Base-by-base conservation (phyloP, 2,888 invertebrate species). In the Meteorus cinctellus region DNA sequence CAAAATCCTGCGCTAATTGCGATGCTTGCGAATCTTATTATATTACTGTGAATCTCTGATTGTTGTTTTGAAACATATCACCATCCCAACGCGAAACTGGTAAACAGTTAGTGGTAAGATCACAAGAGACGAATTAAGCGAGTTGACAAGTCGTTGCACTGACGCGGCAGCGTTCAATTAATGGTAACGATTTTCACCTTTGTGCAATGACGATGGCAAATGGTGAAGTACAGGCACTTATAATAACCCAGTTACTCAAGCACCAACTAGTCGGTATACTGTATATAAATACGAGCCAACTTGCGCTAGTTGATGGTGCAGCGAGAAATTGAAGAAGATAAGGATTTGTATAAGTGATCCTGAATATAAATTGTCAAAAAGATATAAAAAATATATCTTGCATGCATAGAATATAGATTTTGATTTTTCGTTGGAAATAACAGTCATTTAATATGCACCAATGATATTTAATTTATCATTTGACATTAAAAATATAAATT, bases 181-280 rank as follows among this genome's bases (percentile, higher is more conserved):
- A 84, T 84, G 82, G 82, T 82, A 84, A 86, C 84, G 84, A 85
- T 87, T 72, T 55, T 87, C 82, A 83, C 83, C 83, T 87, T 86
- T 86, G 84, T 84, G 80, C 80, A 80, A 81, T 82, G 81, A 82
- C 79, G 81, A 82, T 82, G 82, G 82, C 82, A 83, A 84, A 86
- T 82, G 82, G 81, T 83, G 82, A 82, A 83, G 84, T 55, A 55
- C 83, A 82, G 82, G 84, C 82, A 84, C 87, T 87, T 83, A 82
- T 81, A 83, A 84, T 88, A 88, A 88, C 87, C 87, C 81, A 82
- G 86, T 88, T 88, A 83, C 71, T 82, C 77, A 79, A 85, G 82
- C 82, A 81, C 79, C 77, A 81, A 83, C 80, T 78, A 79, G 81
- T 80, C 82, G 83, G 84, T 82, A 84, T 84, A 86, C 84, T 84